Base-by-base conservation (phyloP, 2,113 vertebrate species). In the Paramormyrops kingsleyae region DNA sequence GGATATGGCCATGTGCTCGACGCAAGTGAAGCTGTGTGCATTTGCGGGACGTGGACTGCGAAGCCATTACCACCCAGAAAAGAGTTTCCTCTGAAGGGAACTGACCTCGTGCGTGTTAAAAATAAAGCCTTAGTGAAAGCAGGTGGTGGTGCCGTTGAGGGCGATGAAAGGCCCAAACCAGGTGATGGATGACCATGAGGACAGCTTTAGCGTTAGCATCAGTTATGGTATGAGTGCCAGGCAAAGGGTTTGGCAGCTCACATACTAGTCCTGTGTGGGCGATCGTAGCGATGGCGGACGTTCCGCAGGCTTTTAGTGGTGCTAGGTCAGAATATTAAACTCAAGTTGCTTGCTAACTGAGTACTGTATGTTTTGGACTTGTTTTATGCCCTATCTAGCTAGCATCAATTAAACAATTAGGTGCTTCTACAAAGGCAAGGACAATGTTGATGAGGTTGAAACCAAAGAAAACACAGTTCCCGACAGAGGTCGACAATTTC, bases 101-200 rank as follows among this genome's bases (percentile, higher is more conserved):
- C 70, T 83, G 88, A 83, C 31, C 66, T 89, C 49, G 77, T 53
- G 74, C 50, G 44, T 7, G 88, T 80, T 88, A 90, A 53, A 84
- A 84, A 88, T 83, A 88, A 88, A 84, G 87, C 52, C 53, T 88
- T 88, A 47, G 70, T 90, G 90, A 88, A 88, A 90, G 66, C 87
- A 90, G 89, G 89, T 88, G 89, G 87, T 70, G 42, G 87, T 88
- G 87, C 52, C 12, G 74, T 50, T 27, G 87, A 46, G 66, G 85
- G 89, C 42, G 89, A 56, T 59, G 70, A 83, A 80, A 88, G 5
- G 50, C 5, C 70, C 49, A 83, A 74, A 88, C 70, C 31, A 88
- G 87, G 50, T 90, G 89, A 88, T 88, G 89, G 89, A 90, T 90
- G 86, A 31, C 49, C 80, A 86, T 90, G 86, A 83, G 39, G 89